These are phyloP conservation scores for Crotalus viridis DNA, from an alignment of 2,113 vertebrate species.

Conservation along the genomic window DNA sequence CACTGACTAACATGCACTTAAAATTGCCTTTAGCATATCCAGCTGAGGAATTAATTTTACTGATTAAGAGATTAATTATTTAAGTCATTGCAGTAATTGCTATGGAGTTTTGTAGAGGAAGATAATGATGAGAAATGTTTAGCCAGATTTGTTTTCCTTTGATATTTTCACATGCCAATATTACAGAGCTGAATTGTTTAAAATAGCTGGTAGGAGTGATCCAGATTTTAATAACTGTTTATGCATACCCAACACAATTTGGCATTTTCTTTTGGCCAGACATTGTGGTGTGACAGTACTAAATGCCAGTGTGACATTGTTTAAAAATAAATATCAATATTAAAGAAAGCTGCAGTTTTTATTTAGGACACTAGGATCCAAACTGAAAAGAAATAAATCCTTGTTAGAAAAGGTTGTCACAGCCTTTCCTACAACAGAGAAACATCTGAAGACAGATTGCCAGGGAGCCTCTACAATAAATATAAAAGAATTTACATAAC, in stretches of 20 bases:
- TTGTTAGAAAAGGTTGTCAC: neutral
- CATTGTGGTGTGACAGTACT: neutral
- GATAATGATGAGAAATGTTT: neutral
- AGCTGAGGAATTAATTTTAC: slow-evolving; percentile 6
- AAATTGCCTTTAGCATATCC: neutral
- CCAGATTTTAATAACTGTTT: neutral
- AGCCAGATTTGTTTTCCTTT: neutral
- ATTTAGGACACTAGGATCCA: neutral
- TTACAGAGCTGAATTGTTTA: neutral
- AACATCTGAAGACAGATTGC: neutral
- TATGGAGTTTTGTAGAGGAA: neutral
- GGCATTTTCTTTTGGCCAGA: neutral
- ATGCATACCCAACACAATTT: neutral
- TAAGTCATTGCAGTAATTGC: neutral
- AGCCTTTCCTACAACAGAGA: neutral
- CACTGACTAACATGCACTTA: neutral
- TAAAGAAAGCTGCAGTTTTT: neutral
- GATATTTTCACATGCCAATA: neutral
- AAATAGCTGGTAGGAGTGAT: neutral
- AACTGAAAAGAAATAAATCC: neutral
- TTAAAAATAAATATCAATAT: neutral
- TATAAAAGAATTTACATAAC: neutral
- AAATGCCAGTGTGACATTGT: neutral
- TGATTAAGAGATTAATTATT: slow-evolving; percentile 18
- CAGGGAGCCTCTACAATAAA: neutral